Evolutionary conservation across 2,888 invertebrate species (phyloP).

Genomic region (Nomada lathburiana): DNA sequence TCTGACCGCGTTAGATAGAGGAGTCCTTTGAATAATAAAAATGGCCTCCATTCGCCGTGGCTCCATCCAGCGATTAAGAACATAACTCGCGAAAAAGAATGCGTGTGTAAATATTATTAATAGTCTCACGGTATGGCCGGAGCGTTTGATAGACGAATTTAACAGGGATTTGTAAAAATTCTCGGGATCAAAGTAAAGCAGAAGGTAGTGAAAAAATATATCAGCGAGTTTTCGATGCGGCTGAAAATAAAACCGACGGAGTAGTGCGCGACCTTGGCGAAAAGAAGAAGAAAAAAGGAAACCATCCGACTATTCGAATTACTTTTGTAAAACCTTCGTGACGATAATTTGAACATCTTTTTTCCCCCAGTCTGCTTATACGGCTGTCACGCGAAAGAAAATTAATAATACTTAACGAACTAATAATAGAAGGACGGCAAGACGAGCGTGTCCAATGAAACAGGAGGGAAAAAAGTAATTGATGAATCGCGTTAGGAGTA

Average conservation of each 20-base stretch:
- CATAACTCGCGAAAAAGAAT: background rate
- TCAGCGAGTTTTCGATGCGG: background rate
- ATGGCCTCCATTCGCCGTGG: background rate
- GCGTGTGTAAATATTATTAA: background rate
- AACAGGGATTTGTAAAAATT: too few species aligned
- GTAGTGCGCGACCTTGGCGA: conserved; percentile 37
- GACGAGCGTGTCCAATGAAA: background rate
- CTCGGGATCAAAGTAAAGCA: background rate
- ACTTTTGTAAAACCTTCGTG: background rate
- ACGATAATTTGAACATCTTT: conserved; percentile 1
- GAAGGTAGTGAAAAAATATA: conserved; percentile 13
- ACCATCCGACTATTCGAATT: background rate
- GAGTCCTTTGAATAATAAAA: conserved; percentile 20
- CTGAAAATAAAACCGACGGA: conserved; percentile 29
- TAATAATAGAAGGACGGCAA: background rate
- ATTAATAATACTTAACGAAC: background rate
- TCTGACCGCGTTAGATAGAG: conserved; percentile 23
- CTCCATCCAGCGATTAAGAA: background rate
- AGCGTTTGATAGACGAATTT: too few species aligned
- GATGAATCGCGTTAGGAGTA: background rate
- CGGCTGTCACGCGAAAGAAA: background rate
- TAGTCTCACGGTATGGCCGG: too few species aligned
- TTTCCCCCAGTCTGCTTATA: too few species aligned
- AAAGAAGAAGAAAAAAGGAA: conserved; percentile 10
- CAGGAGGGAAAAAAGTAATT: too few species aligned